phyloP scores from a whole-genome alignment of 2,797 vertebrate species.

The Gouania willdenowi region DNA sequence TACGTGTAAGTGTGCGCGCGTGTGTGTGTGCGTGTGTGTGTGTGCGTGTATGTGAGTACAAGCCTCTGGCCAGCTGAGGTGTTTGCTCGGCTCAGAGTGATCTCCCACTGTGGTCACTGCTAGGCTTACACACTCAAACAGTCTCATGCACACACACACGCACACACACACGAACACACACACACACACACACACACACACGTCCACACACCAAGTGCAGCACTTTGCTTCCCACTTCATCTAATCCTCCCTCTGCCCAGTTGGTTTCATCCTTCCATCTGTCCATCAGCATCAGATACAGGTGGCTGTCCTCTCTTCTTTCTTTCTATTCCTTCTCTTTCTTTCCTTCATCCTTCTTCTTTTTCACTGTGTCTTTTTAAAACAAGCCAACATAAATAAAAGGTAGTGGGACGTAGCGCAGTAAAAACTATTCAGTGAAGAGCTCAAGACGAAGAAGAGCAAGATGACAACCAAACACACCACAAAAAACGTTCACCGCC shows the following conservation, averaged over 20 bases:
- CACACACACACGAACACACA: constrained; percentile 4
- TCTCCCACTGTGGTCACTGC: constrained; percentile 61
- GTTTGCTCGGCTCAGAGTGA: constrained; percentile 65
- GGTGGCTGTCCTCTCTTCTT: constrained; percentile 42
- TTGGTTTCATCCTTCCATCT: constrained; percentile 65
- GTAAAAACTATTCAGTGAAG: neutral
- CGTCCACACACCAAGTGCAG: constrained; percentile 16
- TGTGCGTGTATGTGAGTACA: constrained; percentile 9
- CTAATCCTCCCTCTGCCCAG: constrained; percentile 59
- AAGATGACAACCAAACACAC: constrained; percentile 21
- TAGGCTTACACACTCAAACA: constrained; percentile 6
- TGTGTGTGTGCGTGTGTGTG: constrained; percentile 17
- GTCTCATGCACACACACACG: constrained; percentile 12
- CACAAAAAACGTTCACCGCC: constrained; percentile 4
- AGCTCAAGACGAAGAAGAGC: constrained; percentile 2
- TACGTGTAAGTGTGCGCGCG: constrained; percentile 12
- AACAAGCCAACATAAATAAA: neutral
- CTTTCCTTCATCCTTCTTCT: neutral
- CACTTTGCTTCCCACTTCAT: constrained; percentile 51
- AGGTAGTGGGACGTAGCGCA: neutral
- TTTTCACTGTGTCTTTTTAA: constrained; percentile 7
- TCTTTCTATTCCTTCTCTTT: constrained; percentile 1
- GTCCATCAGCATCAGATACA: constrained; percentile 59
- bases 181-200: constrained; percentile 6
- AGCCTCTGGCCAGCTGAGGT: constrained; percentile 55